These are phyloP conservation scores for Mya arenaria DNA, from an alignment of 1,140 invertebrate species.

Conservation along the genomic window DNA sequence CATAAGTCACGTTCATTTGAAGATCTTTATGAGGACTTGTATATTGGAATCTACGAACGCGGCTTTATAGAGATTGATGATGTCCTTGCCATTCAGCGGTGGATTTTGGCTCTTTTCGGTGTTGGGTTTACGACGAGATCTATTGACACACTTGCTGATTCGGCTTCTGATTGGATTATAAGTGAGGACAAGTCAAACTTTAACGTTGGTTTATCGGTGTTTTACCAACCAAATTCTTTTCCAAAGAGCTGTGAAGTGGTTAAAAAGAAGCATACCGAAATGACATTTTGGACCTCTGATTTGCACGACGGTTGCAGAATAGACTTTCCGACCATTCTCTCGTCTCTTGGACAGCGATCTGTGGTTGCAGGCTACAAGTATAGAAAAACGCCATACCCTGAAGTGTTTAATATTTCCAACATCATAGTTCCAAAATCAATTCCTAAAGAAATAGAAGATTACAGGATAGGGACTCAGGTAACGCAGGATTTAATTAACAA, in stretches of 20 bases:
- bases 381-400: background rate
- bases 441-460: background rate
- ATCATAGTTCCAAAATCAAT: background rate
- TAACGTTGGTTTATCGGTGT: no score
- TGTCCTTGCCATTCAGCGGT: conserved; percentile 1
- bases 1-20: background rate
- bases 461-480: background rate
- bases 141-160: no score
- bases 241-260: no score
- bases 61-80: conserved; percentile 33
- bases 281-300: conserved; percentile 14
- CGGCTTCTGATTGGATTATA: no score
- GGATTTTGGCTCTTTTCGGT: background rate
- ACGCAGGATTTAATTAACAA: background rate
- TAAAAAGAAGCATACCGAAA: no score
- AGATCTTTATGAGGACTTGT: background rate
- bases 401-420: background rate
- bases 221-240: no score
- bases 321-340: background rate
- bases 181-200: no score
- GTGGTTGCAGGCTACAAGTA: background rate
- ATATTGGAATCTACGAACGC: conserved; percentile 3
- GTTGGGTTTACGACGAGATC: background rate
- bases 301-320: conserved; percentile 11
- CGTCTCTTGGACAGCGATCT: background rate